These are phyloP conservation scores for Geopemphigus sp. DNA, from an alignment of 1,140 invertebrate species.

Conservation along the genomic window DNA sequence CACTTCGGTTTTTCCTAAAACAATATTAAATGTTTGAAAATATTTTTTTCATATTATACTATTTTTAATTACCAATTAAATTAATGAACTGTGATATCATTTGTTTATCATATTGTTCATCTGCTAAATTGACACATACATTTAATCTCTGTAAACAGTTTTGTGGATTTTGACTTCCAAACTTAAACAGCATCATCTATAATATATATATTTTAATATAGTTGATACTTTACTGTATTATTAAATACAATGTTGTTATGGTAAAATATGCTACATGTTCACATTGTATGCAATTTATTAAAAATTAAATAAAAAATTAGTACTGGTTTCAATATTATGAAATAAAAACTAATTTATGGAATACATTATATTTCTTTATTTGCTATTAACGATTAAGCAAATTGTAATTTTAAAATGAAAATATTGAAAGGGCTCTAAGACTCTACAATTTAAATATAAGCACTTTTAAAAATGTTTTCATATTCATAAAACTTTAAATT, in stretches of 20 bases:
- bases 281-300: no score
- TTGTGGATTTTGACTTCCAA: slow-evolving; percentile 44
- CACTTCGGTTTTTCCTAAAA: slow-evolving; percentile 8
- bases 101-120: slow-evolving; percentile 39
- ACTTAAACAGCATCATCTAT: slow-evolving; percentile 40
- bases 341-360: no score
- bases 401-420: no score
- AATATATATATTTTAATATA: background rate
- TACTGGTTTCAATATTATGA: no score
- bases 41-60: no score
- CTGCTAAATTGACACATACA: slow-evolving; percentile 40
- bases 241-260: background rate
- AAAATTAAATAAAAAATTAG: no score
- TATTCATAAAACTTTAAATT: no score
- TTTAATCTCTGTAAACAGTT: slow-evolving; percentile 19
- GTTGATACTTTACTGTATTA: background rate
- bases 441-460: no score
- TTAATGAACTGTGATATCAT: slow-evolving; percentile 20
- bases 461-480: no score
- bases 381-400: no score
- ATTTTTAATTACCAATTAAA: slow-evolving; percentile 36
- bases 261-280: background rate
- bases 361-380: no score
- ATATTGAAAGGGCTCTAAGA: no score
- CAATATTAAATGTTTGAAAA: background rate